These are phyloP conservation scores for Arizona elegans DNA, from an alignment of 2,113 vertebrate genomes.

Conservation along the genomic window DNA sequence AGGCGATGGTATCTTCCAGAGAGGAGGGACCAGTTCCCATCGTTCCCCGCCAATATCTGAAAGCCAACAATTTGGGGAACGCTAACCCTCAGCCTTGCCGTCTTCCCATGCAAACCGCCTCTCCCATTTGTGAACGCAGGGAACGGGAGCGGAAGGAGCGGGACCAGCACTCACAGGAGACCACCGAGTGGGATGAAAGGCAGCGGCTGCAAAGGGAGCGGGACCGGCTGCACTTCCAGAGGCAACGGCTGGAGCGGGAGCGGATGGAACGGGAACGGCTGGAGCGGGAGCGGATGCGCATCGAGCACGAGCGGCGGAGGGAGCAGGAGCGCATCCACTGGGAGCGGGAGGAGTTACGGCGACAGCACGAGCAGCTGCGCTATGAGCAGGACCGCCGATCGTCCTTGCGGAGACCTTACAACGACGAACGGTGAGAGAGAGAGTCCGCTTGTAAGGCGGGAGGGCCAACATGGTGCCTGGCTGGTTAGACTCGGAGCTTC, in stretches of 20 bases:
- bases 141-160: constrained; percentile 81
- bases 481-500: too few species aligned
- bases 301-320: constrained; percentile 87
- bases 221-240: constrained; percentile 84
- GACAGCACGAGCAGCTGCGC: constrained; percentile 92
- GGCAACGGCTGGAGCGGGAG: constrained; percentile 86
- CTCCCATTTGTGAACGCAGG: constrained; percentile 12
- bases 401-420: constrained; percentile 80
- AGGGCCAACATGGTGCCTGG: not conserved
- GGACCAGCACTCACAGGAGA: constrained; percentile 84
- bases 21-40: not conserved
- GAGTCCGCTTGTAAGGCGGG: rapidly evolving
- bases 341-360: constrained; percentile 88
- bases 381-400: constrained; percentile 87
- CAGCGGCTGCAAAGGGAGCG: constrained; percentile 84
- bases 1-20: not conserved
- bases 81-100: not conserved
- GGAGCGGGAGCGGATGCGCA: constrained; percentile 87
- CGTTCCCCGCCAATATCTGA: not conserved
- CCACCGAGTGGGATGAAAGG: constrained; percentile 84
- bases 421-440: constrained; percentile 77
- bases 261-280: constrained; percentile 88
- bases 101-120: not conserved
- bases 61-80: not conserved
- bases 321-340: constrained; percentile 94